Percentiles rank a stretch among this genome's conserved stretches.
Conservation (phyloP, 2,888 invertebrate species). For the Drymonia ruficornis region DNA sequence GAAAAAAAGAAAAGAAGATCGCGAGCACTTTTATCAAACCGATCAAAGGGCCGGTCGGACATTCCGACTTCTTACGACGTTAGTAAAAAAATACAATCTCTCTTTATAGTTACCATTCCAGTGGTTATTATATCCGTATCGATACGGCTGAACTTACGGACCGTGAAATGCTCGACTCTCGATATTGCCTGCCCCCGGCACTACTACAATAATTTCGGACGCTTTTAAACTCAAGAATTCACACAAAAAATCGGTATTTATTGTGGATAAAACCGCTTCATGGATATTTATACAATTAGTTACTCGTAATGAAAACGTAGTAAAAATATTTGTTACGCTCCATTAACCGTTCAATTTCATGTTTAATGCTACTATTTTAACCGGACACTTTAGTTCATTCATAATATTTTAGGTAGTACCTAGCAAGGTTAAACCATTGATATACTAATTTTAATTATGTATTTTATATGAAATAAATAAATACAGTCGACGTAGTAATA, state of each 20-base stretch:
- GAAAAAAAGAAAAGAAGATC: slow-evolving; percentile 67
- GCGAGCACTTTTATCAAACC: slow-evolving; percentile 80
- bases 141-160: slow-evolving; percentile 79
- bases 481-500: too few species aligned
- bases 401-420: neutral
- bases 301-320: slow-evolving; percentile 16
- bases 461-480: too few species aligned
- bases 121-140: slow-evolving; percentile 83
- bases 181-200: slow-evolving; percentile 69
- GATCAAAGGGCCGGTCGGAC: slow-evolving; percentile 83
- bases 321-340: slow-evolving; percentile 10
- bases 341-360: slow-evolving; percentile 4
- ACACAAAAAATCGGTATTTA: slow-evolving; percentile 30
- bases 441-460: too few species aligned
- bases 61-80: slow-evolving; percentile 84
- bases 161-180: slow-evolving; percentile 78
- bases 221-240: slow-evolving; percentile 50
- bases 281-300: slow-evolving; percentile 22
- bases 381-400: slow-evolving; percentile 5
- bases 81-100: slow-evolving; percentile 84
- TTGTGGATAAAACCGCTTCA: slow-evolving; percentile 26
- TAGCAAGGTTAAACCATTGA: too few species aligned
- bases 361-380: slow-evolving; percentile 5
- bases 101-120: slow-evolving; percentile 84
- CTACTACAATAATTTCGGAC: slow-evolving; percentile 59